Base-by-base conservation (phyloP, 2,113 vertebrate species). In the Phoenicopterus ruber region DNA sequence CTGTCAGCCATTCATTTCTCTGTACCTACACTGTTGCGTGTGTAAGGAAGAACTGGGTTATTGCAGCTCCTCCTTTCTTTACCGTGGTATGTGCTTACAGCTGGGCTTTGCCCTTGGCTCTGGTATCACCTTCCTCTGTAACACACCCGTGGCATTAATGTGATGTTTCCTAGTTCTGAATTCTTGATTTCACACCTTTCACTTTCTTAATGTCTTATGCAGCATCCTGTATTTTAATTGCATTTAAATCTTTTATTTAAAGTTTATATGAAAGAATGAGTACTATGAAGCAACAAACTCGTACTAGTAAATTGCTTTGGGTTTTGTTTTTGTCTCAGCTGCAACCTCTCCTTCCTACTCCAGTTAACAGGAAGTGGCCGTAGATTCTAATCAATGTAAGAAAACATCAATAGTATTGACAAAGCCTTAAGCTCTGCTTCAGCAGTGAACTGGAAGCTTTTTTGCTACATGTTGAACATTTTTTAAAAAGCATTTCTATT, bases 171-270 rank as follows among this genome's bases (percentile, higher is more conserved):
- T 76, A 40, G 34, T 46, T 61, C 42, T 61, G 21, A 69, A 36
- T 82, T 82, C 52, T 71, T 85, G 21, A 57, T 74, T 77, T 93
- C 79, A 65, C 44, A 82, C n/a, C 31, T 92, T 86, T 32, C 17
- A 19, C 65, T 82, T 91, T 28, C 36, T 34, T 72, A 54, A 26
- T 26, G 36, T 74, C 50, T 84, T 40, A 7, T 62, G 65, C 69
- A 26, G 7, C 29, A 49, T 38, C 40, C 50, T 85, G 18, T 57
- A 77, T 40, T 82, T 93, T 80, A 88, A 72, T 87, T 77, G 71
- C 54, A 69, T 77, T 95, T 79, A 22, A 40, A 65, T 80, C 21
- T 85, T 85, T 62, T 72, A 84, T 40, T 74, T 81, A 61, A 86
- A 84, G 36, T 73, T 88, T 65, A 83, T 93, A 71, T 58, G 54